These are phyloP conservation scores for Phorcus lineatus DNA, from an alignment of 2,888 invertebrate genomes.

Conservation along the genomic window DNA sequence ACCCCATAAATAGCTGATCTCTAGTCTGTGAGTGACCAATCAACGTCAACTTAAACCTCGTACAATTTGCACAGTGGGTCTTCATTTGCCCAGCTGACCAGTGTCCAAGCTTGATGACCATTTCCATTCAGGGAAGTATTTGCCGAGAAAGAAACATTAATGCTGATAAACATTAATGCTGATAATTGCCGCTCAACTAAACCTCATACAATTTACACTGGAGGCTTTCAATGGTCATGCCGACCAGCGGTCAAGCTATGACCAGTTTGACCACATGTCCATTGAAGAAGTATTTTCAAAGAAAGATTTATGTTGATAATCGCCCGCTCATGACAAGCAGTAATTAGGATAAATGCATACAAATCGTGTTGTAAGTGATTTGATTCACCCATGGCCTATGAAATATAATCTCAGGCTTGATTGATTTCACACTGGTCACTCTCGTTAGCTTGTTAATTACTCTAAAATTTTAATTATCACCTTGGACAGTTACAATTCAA, in stretches of 20 bases:
- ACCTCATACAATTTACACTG: neutral
- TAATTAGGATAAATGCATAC: neutral
- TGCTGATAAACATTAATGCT: neutral
- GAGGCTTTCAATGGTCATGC: neutral
- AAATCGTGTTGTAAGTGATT: neutral
- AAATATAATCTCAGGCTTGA: neutral
- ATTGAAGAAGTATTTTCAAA: neutral
- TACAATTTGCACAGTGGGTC: neutral
- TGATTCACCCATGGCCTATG: neutral
- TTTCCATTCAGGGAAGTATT: neutral
- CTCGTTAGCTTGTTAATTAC: neutral
- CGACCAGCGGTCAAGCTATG: neutral
- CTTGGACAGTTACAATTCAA: neutral
- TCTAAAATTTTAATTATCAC: slow-evolving; percentile 4
- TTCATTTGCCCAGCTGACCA: neutral
- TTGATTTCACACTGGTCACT: neutral
- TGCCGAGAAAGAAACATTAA: neutral
- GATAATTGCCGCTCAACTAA: neutral
- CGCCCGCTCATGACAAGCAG: neutral
- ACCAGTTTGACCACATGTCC: neutral
- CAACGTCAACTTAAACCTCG: neutral
- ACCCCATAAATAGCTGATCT: neutral
- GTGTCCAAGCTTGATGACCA: neutral
- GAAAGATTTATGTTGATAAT: neutral
- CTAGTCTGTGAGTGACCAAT: neutral